Base-by-base conservation (phyloP, 2,888 invertebrate genomes). In the Podotricha telesiphe region DNA sequence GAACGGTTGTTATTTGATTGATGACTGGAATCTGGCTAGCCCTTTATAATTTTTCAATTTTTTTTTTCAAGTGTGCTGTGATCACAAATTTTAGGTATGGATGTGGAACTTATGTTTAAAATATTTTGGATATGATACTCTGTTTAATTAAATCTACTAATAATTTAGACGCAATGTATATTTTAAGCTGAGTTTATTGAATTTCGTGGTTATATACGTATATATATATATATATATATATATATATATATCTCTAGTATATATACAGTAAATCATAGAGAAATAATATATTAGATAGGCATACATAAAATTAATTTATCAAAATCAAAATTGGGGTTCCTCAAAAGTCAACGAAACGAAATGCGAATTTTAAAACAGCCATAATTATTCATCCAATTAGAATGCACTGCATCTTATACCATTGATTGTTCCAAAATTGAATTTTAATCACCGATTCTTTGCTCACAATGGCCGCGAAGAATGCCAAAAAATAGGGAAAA, bases 401-500 rank as follows among this genome's bases (percentile, higher is more conserved):
- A 89, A 92, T 91, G 91, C 92, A 91, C 87, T 86, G 85, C 86
- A 86, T 85, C 81, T 81, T 76, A 82, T 83, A 85, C 84, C 72
- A 89, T 87, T 84, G 87, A 93, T 91, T 93, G 92, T 92, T 87
- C 91, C 84, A 85, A 92, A 91, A 93, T 93, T 92, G 92, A 92
- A 92, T 93, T 93, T 92, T 93, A 93, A 93, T 93, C 90, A 91
- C 91, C 91, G 86, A 86, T 86, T 86, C 87, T 88, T 87, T 87
- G 79, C 84, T 86, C 82, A 92, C 91, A 93, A 93, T 88, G 85
- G 89, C 82, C 83, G 85, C 77, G 72, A 81, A 85, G 86, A 86
- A 88, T 86, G 87, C 89, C 91, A 91, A 92, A 92, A 93, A 93
- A 91, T 88, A 70, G 85, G 86, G 89, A 88, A 91, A 91, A 89